Base-by-base conservation (phyloP, 2,797 vertebrate genomes). In the Eulemur albifrons region DNA sequence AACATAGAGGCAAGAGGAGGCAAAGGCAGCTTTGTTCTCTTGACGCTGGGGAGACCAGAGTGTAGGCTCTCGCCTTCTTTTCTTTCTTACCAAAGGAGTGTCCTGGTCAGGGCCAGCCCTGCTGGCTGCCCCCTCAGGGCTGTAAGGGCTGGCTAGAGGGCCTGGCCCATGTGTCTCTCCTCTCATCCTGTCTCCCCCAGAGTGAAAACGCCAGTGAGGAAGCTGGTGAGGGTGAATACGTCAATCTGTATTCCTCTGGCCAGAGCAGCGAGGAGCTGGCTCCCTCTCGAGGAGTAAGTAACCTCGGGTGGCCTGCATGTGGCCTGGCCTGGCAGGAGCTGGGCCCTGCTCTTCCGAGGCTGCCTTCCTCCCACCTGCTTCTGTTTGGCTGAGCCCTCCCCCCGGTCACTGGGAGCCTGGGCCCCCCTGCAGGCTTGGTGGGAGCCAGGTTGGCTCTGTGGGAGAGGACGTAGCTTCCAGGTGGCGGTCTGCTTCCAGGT, bases 241-340 rank as follows among this genome's bases (percentile, higher is more conserved):
- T 99, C 99, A 99, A 99, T 99, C 99, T 99, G 98, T 99, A 99
- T 98, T 99, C 99, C 94, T 99, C 99, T 98, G 99, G 99, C 98
- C 99, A 99, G 98, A 99, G 99, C 99, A 99, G 99, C 98, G 99
- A 99, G 98, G 99, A 99, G 98, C 98, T 99, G 98, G 99, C 99
- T 97, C 98, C 95, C 98, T 98, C 99, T 98, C 99, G 98, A 99
- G 99, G 99, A 99, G 99, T 99, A 99, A 99, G 99, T 99, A 99
- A 83, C 89, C 15, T 50, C 96, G 40, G 96, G 94, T 92, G 73
- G 97, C 98, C 97, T 98, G 98, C 98, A 98, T 98, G 98, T 8
- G 40, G 93, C 96, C 96, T 57, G 95, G 94, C 76, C 0, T 96
- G 92, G 23, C 91, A 0, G 10, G 38, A 76, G 48, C 63, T 6